Base-by-base conservation (phyloP, 2,888 invertebrate species). In the Drosophila borborema region DNA sequence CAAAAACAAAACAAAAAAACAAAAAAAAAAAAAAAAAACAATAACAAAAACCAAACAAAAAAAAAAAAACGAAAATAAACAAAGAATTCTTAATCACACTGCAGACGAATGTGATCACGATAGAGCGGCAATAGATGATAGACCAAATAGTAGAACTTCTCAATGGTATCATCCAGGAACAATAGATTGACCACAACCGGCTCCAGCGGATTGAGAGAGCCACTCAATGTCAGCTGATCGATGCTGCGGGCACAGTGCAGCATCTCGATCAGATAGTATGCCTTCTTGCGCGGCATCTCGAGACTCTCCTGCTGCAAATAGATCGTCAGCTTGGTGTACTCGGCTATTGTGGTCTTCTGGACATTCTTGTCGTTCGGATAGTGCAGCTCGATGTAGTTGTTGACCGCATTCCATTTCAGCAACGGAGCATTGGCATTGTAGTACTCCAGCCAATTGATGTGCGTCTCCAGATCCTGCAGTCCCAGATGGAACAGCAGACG, bases 41-140 rank as follows among this genome's bases (percentile, higher is more conserved):
- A 34, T n/a, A n/a, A n/a, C n/a, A n/a, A 12, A 3, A 36, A 36
- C 12, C 36, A 36, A 36, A 12, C 23, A 12, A 23, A 10, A 10
- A 28, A 28, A 28, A 28, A 36, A 36, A 3, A 28, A 28, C 5
- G 5, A 28, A 28, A 28, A 0, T 6, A 28, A 28, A 28, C 0
- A 23, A 34, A 34, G 9, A 10, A 34, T 2, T 34, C 8, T 10
- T 20, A 68, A 20, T 46, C 56, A 8, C 18, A 23, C 2, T 60
- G 46, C 51, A 73, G 20, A 12, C 67, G 67, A 5, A 77, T 60
- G 38, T 77, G 64, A 20, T 77, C 76, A 43, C 64, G 55, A 45
- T 68, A 77, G 7, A 77, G 62, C 6, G 78, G 73, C 67, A 77
- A 51, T 31, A 77, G 48, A 10, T 77, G 31, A 56, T 48, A 77